These are phyloP conservation scores for Asarcornis scutulata DNA, from an alignment of 2,113 vertebrate species.

Conservation along the genomic window DNA sequence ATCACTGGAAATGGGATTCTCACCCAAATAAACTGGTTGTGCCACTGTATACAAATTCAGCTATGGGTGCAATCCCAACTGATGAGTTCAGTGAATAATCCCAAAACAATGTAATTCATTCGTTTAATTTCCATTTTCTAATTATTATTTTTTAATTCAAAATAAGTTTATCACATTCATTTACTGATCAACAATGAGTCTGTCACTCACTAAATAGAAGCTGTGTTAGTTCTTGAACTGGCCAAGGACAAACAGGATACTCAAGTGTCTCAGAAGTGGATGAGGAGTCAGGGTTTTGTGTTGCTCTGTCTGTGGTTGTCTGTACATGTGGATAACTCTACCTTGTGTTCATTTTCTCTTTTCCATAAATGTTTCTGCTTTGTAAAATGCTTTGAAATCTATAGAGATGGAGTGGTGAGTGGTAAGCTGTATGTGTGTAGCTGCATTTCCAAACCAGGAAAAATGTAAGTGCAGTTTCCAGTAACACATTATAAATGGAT, in stretches of 20 bases:
- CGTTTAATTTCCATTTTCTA: conserved; percentile 16
- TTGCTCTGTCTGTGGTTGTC: background rate
- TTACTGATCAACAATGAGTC: accelerated
- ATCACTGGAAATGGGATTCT: background rate
- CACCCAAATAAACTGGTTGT: background rate
- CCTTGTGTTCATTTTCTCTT: background rate
- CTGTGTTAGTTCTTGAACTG: background rate
- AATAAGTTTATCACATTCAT: background rate
- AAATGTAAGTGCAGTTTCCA: background rate
- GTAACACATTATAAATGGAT: background rate
- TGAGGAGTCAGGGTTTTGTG: background rate
- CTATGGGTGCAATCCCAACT: background rate
- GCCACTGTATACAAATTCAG: background rate
- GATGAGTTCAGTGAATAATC: background rate
- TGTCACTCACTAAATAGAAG: background rate
- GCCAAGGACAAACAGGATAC: background rate
- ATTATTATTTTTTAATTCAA: background rate
- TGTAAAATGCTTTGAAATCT: background rate
- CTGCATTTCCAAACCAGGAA: background rate
- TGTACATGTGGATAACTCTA: background rate
- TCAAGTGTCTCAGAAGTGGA: background rate
- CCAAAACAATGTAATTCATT: conserved; percentile 29
- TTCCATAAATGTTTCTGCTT: background rate
- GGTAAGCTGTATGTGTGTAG: background rate
- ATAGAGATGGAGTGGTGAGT: background rate